Evolutionary conservation across 2,113 vertebrate species (phyloP).

Genomic region (Donacobius atricapilla): DNA sequence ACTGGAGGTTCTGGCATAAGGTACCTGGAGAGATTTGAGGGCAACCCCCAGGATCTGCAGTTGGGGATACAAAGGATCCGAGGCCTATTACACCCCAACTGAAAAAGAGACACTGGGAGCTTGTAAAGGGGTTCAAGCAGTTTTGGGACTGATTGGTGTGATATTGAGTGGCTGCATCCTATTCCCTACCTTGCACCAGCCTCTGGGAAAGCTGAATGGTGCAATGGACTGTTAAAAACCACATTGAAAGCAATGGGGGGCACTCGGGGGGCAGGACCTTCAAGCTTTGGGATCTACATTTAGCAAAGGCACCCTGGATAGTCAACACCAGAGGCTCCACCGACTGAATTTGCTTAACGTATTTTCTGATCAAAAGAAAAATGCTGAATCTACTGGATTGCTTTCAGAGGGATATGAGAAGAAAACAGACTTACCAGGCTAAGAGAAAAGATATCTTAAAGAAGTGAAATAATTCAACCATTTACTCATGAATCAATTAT

Average conservation of each 20-base stretch:
- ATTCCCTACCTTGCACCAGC: background rate
- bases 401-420: background rate
- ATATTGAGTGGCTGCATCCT: background rate
- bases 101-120: background rate
- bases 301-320: background rate
- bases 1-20: background rate
- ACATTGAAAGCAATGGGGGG: background rate
- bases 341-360: background rate
- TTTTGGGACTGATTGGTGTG: background rate
- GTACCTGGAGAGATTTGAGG: background rate
- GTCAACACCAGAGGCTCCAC: background rate
- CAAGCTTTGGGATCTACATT: background rate
- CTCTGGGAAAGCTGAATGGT: background rate
- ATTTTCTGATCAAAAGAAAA: accelerated
- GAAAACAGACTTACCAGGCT: background rate
- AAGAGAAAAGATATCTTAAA: background rate
- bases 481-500: background rate
- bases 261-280: background rate
- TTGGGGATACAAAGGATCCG: background rate
- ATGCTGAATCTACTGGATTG: background rate
- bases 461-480: background rate
- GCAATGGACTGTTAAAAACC: background rate
- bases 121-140: background rate
- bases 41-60: background rate
- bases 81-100: too few relatives aligned